Base-by-base conservation (phyloP, 1,140 invertebrate species). In the Pygmarrhopalites habei region DNA sequence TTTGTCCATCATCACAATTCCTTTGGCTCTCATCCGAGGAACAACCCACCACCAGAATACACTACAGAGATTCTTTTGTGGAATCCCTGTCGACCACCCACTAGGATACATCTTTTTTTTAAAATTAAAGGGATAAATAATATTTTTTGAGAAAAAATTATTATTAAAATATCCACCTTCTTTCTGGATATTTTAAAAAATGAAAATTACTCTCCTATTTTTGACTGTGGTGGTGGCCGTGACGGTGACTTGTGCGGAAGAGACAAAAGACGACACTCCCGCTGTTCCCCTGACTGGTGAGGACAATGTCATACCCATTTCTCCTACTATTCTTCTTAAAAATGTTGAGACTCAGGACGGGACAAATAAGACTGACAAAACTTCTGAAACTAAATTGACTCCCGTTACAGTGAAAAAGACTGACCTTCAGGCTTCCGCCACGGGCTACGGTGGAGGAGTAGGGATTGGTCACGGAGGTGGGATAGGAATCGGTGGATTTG, bases 381-480 rank as follows among this genome's bases (percentile, higher is more conserved):
- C n/a, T 49, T 26, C 17, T 21, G 2, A 53, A 53, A 5, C 10
- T 15, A 10, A 53, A 53, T 53, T 46, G 60, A 2, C 39, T 21
- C 17, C 30, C 3, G 26, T 55, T 35, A 21, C 35, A 25, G 41
- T 2, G 17, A 19, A 47, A 3, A 59, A 44, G 35, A 19, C 60
- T 15, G 68, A 69, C 58, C 43, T 69, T 1, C 21, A 58, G 39
- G 29, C 68, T 21, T 64, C 64, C 28, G 68, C 61, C 7, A 64
- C 68, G 12, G 67, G 67, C 35, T 53, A 26, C 0, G 60, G 59
- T n/a, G n/a, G n/a, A 7, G 59, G 62, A n/a, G 65, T 57, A 17
- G 59, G 60, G 19, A 23, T 58, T 2, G 64, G 64, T 29, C n/a
- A n/a, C n/a, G 66, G 66, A 35, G 39, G 51, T 25, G 66, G 66